Base-by-base conservation (phyloP, 2,113 vertebrate species). In the Ageneiosus marmoratus region DNA sequence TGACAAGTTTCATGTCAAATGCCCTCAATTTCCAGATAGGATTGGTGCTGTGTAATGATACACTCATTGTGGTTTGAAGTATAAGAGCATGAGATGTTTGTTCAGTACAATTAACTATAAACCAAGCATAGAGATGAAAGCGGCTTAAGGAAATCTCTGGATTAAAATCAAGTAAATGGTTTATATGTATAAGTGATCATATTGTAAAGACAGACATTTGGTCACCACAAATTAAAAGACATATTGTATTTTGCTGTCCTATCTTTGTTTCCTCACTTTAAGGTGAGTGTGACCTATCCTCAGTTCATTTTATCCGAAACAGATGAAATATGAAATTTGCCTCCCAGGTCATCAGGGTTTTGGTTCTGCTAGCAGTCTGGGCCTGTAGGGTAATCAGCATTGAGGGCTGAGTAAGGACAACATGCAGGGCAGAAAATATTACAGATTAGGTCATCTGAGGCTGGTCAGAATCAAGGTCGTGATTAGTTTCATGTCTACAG, bases 381-480 rank as follows among this genome's bases (percentile, higher is more conserved):
- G 32, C 63, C 32, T 48, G 55, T 79, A 20, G 32, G 29, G 51
- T 37, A 44, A 69, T 78, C 48, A 27, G 48, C 37, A 11, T 22
- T 37, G 76, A 74, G 74, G 56, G 41, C 77, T 41, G 76, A 76
- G 41, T 60, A 76, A 80, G 77, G 79, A 53, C 63, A 15, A 34
- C 44, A 41, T 29, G 56, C 75, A 73, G 29, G 44, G 15, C 29
- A 60, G 37, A 55, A n/a, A 27, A 63, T 41, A 82, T 32, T 65
- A 44, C 20, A 37, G 60, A 75, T 86, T 62, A 75, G 81, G 76
- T 83, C 81, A 86, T 56, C 48, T 46, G 22, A 56, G 44, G 70
- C 80, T 82, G 70, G 20, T 76, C 58, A 74, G 6, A 82, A 70
- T 72, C 70, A 76, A 60, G 58, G 50, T 24, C 69, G 29, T 65